These are phyloP conservation scores for Ashinkailepas kermadecensis DNA, from an alignment of 2,888 invertebrate genomes.

Conservation along the genomic window DNA sequence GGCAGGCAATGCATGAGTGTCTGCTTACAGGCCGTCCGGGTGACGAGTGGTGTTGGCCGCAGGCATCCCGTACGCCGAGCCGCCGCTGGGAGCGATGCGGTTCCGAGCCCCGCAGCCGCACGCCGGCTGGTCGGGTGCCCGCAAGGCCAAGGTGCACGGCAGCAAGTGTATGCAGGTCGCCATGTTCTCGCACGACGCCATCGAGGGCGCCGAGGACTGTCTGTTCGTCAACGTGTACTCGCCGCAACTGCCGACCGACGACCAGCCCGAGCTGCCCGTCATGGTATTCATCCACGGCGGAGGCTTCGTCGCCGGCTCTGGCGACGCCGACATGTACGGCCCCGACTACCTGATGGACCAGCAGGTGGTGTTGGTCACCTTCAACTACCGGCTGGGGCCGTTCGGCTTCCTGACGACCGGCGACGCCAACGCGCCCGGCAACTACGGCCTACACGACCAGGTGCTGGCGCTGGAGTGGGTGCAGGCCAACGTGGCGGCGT, in stretches of 20 bases:
- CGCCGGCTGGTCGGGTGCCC: constrained; percentile 50
- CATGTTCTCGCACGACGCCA: constrained; percentile 80
- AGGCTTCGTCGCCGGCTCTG: constrained; percentile 33
- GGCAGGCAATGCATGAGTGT: too few relatives aligned
- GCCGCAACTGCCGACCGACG: constrained; percentile 47
- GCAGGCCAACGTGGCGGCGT: constrained; percentile 17
- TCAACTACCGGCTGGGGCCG: constrained; percentile 33
- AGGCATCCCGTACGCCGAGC: constrained; percentile 73
- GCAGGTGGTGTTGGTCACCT: constrained; percentile 33
- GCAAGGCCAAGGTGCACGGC: constrained; percentile 66
- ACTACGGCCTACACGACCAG: constrained; percentile 28
- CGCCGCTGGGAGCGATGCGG: constrained; percentile 59
- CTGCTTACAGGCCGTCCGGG: too few relatives aligned
- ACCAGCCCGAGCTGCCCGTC: constrained; percentile 18
- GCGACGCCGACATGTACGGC: constrained; percentile 26
- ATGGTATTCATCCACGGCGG: constrained; percentile 37
- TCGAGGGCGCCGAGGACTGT: constrained; percentile 89
- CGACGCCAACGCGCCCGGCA: constrained; percentile 25
- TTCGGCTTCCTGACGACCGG: constrained; percentile 29
- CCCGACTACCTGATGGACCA: constrained; percentile 29
- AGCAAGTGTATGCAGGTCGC: constrained; percentile 65
- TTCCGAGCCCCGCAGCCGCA: neutral
- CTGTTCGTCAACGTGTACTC: constrained; percentile 93
- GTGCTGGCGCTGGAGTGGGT: constrained; percentile 27
- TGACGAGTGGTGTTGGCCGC: neutral